Evolutionary conservation across 2,888 invertebrate genomes (phyloP), one percentile per base, ranked within the genome.

Genomic region (Bellardia pandia): DNA sequence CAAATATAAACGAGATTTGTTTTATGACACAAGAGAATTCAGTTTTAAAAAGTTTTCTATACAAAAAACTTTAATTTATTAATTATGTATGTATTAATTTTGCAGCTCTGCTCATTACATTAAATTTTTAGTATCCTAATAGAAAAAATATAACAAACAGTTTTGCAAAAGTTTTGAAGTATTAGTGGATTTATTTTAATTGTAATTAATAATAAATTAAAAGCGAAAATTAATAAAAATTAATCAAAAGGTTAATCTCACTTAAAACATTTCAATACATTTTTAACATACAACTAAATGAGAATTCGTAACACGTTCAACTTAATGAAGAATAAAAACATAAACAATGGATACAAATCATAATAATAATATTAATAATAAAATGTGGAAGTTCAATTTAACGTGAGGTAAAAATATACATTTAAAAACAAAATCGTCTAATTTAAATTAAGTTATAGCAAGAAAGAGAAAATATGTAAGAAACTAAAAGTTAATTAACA

Each of bases 371-470:
- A 5, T 45, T 30, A 45, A 11, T 1, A 9, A 23, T 53, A 7
- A 14, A 66, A 72, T 30, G 51, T 37, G 62, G 37, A 79, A 71
- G 51, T 69, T 69, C 48, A 60, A 69, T 42, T 14, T 23, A 16
- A 62, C 51, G 30, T 72, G 53, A 72, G 53, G 64, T 72, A 62
- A 37, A 71, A 40, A 14, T 33, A 62, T 13, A 77, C 13, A 64
- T 14, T 40, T 33, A n/a, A 6, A 53, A 71, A 45, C 3, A 56
- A 77, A 86, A 72, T 82, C 85, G 86, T 71, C 90, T 89, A 89
- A 89, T 83, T 85, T 85, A 86, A 89, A 88, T 90, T 89, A 88
- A 85, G 88, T 89, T 82, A 78, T 84, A 84, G 82, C 48, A 76
- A 56, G 37, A 69, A 30, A 80, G 40, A 77, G 60, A 58, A 86